phyloP scores from a whole-genome alignment of 2,113 vertebrate species.

The Pluvialis apricaria region DNA sequence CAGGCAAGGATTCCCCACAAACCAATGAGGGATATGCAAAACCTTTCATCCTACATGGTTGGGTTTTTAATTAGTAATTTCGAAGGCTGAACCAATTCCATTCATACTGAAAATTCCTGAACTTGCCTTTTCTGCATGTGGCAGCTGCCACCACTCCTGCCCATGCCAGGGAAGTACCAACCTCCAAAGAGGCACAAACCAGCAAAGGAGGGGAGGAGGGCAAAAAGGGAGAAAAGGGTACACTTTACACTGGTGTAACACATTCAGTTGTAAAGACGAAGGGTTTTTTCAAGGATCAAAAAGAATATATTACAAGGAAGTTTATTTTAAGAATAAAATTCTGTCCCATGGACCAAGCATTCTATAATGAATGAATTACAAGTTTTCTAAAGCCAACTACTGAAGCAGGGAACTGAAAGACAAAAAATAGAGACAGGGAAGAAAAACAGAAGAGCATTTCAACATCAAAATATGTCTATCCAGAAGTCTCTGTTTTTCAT shows the following conservation, averaged over 20 bases:
- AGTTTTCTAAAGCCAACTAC: not conserved
- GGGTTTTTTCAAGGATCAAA: not conserved
- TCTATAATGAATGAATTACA: not conserved
- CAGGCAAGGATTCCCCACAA: not conserved
- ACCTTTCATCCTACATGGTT: not conserved
- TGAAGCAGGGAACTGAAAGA: not conserved
- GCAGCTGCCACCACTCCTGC: not conserved
- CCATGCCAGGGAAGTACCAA: not conserved
- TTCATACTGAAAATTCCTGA: not conserved
- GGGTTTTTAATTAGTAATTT: not conserved
- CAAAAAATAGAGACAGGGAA: not conserved
- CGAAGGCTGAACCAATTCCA: not conserved
- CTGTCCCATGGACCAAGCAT: not conserved
- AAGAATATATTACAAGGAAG: not conserved
- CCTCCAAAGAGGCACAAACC: not conserved
- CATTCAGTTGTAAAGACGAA: not conserved
- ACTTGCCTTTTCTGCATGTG: not conserved
- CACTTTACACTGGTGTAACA: not conserved
- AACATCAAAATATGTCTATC: not conserved
- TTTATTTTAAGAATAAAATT: not conserved
- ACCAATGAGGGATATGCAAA: not conserved
- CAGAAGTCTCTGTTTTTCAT: not conserved
- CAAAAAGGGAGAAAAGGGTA: not conserved
- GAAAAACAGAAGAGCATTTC: not conserved
- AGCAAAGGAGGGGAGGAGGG: not conserved